These are phyloP conservation scores for Amiota minor DNA, from an alignment of 2,888 invertebrate genomes.

Conservation along the genomic window DNA sequence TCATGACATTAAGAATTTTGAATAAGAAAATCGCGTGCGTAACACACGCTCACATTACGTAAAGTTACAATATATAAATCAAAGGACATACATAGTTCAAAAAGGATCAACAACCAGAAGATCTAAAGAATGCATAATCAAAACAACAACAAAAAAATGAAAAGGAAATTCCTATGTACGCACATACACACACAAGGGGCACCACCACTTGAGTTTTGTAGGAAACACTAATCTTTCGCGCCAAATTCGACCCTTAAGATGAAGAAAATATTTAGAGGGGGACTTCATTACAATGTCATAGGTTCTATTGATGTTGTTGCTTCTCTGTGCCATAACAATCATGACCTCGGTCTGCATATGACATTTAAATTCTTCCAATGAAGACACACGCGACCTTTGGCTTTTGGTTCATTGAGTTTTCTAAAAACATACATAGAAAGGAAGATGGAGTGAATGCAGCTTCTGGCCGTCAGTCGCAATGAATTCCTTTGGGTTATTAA, in stretches of 20 bases:
- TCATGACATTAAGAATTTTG: background rate
- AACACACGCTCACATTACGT: slow-evolving; percentile 63
- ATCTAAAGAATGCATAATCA: background rate
- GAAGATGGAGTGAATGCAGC: background rate
- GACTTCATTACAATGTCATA: background rate
- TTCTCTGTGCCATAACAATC: background rate
- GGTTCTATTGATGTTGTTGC: background rate
- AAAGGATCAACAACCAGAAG: background rate
- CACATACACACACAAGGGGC: too few relatives aligned
- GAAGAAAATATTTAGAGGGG: background rate
- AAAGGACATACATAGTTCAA: background rate
- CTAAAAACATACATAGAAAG: too few relatives aligned
- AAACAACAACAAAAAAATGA: background rate
- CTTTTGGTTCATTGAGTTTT: background rate
- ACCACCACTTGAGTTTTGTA: slow-evolving; percentile 13
- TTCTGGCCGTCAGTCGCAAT: background rate
- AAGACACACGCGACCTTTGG: slow-evolving; percentile 25
- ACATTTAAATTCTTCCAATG: slow-evolving; percentile 4
- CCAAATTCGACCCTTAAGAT: slow-evolving; percentile 14
- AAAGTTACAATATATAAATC: slow-evolving; percentile 36
- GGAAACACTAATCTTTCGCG: slow-evolving; percentile 36
- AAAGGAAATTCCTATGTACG: slow-evolving; percentile 20
- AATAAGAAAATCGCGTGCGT: slow-evolving; percentile 57
- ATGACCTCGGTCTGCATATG: slow-evolving; percentile 9
- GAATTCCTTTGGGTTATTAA: slow-evolving; percentile 15